These are phyloP conservation scores for Elmis aenea DNA, from an alignment of 2,888 invertebrate genomes.

Conservation along the genomic window DNA sequence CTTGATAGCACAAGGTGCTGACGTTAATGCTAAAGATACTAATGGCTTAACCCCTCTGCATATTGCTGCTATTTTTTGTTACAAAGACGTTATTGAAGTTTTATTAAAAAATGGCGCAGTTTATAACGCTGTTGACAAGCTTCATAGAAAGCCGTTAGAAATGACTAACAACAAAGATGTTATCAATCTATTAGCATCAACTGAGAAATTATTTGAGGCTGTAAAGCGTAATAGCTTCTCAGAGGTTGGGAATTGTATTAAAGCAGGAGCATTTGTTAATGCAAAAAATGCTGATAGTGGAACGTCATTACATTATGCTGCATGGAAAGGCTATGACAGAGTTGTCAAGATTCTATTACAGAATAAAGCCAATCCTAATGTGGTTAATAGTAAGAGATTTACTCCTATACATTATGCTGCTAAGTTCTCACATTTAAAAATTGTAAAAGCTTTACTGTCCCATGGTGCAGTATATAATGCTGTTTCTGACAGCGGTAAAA, in stretches of 20 bases:
- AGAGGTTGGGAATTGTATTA: too few relatives aligned
- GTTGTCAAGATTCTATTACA: conserved; percentile 19
- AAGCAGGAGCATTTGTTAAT: conserved; percentile 8
- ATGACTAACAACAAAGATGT: too few relatives aligned
- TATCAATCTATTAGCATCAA: too few relatives aligned
- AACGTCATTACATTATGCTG: conserved; percentile 29
- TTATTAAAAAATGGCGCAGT: conserved; percentile 12
- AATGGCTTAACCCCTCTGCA: conserved; percentile 28
- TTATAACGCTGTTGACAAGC: conserved; percentile 6
- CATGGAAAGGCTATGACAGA: conserved; percentile 22
- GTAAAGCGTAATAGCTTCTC: too few relatives aligned
- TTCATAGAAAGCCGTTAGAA: conserved; percentile 12
- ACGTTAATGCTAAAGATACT: conserved; percentile 16
- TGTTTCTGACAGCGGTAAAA: conserved; percentile 11
- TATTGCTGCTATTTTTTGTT: conserved; percentile 28
- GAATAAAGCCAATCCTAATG: conserved; percentile 20
- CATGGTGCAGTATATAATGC: conserved; percentile 21
- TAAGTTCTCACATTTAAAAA: too few relatives aligned
- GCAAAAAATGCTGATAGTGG: conserved; percentile 10
- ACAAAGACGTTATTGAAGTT: conserved; percentile 24
- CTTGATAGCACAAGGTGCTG: conserved; percentile 12
- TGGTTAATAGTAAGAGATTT: conserved; percentile 1
- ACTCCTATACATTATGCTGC: conserved; percentile 7
- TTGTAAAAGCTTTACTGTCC: conserved; percentile 17
- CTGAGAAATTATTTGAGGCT: too few relatives aligned